Conservation (phyloP, 2,797 vertebrate genomes). For the Leuciscus waleckii region DNA sequence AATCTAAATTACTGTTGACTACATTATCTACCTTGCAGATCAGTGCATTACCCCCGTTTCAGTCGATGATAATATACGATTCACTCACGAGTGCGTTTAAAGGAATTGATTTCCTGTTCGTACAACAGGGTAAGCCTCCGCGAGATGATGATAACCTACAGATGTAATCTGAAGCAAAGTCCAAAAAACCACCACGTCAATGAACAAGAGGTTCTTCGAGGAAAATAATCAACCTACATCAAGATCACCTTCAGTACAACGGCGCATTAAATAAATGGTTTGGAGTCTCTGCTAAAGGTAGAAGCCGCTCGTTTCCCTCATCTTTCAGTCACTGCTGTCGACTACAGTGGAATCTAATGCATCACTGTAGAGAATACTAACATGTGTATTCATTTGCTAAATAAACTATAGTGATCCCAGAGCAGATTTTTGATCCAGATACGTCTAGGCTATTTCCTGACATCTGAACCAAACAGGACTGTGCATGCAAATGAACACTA, state of each 20-base stretch:
- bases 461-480: background rate
- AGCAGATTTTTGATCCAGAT: background rate
- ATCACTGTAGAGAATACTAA: background rate
- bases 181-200: background rate
- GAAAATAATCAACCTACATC: background rate
- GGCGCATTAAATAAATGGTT: background rate
- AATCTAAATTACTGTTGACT: background rate
- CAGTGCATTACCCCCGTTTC: background rate
- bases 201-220: background rate
- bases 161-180: conserved; percentile 23
- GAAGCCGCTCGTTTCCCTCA: background rate
- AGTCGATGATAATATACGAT: background rate
- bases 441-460: background rate
- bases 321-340: background rate
- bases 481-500: background rate
- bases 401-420: background rate
- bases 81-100: background rate
- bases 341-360: background rate
- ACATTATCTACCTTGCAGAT: background rate
- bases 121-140: background rate
- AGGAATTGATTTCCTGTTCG: background rate
- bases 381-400: background rate
- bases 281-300: background rate
- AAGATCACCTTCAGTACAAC: background rate
- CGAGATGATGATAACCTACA: background rate